These are phyloP conservation scores for Arctia plantaginis DNA, from an alignment of 2,888 invertebrate species.

Conservation along the genomic window DNA sequence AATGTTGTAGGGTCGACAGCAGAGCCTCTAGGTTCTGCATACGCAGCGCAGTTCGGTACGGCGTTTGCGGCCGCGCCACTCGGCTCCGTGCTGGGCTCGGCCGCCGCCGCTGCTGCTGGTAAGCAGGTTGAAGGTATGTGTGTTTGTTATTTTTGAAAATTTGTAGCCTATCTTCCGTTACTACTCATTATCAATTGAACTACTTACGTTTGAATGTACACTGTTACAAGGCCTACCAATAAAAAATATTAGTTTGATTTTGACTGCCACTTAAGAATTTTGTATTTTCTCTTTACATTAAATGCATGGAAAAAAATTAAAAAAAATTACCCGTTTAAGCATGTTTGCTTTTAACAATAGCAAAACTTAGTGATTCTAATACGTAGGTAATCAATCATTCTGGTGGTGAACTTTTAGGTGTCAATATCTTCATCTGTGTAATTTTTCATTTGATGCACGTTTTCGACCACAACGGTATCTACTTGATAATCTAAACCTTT, in stretches of 20 bases:
- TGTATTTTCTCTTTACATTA: no score
- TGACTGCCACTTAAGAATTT: not conserved
- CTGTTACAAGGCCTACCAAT: not conserved
- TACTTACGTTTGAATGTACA: no score
- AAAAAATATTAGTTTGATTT: not conserved
- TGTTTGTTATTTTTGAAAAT: not conserved
- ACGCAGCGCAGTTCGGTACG: constrained; percentile 88
- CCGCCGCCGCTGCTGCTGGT: constrained; percentile 92
- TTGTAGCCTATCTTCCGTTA: not conserved
- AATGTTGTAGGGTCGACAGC: constrained; percentile 85
- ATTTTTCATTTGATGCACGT: not conserved
- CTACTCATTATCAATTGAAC: not conserved
- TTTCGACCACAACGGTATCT: not conserved
- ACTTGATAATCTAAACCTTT: not conserved
- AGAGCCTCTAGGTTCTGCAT: constrained; percentile 87
- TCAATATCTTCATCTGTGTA: no score
- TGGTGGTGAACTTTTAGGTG: not conserved
- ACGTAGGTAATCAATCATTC: no score
- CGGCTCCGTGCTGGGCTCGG: constrained; percentile 89
- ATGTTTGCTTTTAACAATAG: not conserved
- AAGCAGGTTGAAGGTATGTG: constrained; percentile 95
- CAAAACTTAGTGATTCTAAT: not conserved
- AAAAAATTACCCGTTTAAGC: constrained; percentile 1
- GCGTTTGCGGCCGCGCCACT: constrained; percentile 88
- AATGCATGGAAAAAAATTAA: no score